Evolutionary conservation across 1,140 invertebrate species (phyloP).

Genomic region (Stratiolaelaps scimitus): DNA sequence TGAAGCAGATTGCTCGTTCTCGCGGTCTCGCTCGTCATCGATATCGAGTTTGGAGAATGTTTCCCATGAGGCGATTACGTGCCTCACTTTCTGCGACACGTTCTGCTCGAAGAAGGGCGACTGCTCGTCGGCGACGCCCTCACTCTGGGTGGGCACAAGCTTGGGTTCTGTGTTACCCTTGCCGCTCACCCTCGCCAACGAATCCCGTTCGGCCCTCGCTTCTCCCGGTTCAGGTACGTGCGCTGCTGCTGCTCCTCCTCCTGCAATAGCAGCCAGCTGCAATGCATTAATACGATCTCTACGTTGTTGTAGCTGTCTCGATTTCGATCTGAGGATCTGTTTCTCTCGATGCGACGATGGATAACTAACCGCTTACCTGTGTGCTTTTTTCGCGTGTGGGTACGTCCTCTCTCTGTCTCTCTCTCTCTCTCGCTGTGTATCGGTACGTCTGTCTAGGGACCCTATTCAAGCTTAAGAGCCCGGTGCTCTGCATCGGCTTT

Average conservation of each 20-base stretch:
- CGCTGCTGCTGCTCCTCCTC: too few species aligned
- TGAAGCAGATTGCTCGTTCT: constrained; percentile 70
- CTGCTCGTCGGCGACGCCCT: constrained; percentile 56
- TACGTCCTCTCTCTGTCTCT: too few species aligned
- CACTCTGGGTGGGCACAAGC: constrained; percentile 89
- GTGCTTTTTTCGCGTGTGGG: constrained; percentile 29
- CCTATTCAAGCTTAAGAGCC: constrained; percentile 83
- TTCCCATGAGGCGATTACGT: constrained; percentile 85
- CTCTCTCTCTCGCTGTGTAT: constrained; percentile 15
- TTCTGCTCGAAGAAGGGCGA: constrained; percentile 84
- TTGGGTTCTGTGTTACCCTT: constrained; percentile 84
- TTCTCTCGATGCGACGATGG: too few species aligned
- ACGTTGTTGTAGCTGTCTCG: too few species aligned
- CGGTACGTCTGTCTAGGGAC: constrained; percentile 53
- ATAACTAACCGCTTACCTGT: too few species aligned
- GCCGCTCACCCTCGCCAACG: constrained; percentile 63
- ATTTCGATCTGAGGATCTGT: too few species aligned
- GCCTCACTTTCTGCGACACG: constrained; percentile 86
- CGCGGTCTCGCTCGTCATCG: constrained; percentile 84
- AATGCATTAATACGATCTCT: too few species aligned
- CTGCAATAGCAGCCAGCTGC: too few species aligned
- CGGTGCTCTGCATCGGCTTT: constrained; percentile 83
- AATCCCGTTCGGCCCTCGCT: constrained; percentile 69
- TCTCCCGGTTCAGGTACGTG: constrained; percentile 66
- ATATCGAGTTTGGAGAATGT: constrained; percentile 95